Conservation (phyloP, 1,140 invertebrate species). For the Chlorops oryzae region DNA sequence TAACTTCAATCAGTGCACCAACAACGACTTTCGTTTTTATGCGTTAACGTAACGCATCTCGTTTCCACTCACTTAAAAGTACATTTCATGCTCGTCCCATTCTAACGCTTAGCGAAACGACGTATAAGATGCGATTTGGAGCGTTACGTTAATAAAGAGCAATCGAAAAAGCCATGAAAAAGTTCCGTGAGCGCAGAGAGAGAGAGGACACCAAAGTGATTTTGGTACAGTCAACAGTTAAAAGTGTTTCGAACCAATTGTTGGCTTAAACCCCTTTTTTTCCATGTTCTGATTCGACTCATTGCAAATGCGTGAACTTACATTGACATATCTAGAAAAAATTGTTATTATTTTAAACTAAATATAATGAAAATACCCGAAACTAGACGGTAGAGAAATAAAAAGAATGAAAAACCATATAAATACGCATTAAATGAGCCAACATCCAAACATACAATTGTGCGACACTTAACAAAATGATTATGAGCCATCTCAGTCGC, state of each 20-base stretch:
- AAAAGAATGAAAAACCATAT: no score
- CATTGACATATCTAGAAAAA: no score
- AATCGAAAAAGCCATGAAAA: not conserved
- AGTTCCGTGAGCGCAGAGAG: not conserved
- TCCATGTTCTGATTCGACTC: no score
- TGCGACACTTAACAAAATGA: conserved; percentile 39
- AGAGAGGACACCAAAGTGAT: no score
- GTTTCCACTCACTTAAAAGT: conserved; percentile 50
- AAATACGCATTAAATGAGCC: not conserved
- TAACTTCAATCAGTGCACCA: conserved; percentile 47
- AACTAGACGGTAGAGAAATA: no score
- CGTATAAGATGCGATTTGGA: not conserved
- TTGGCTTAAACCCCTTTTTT: no score
- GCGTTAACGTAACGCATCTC: conserved; percentile 47
- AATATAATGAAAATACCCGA: no score
- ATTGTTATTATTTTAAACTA: no score
- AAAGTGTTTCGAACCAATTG: no score
- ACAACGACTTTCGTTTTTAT: conserved; percentile 48
- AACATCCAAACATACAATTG: conserved; percentile 30
- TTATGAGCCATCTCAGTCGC: conserved; percentile 48
- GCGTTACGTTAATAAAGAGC: not conserved
- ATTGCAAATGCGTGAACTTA: no score
- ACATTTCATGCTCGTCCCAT: conserved; percentile 48
- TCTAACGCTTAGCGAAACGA: conserved; percentile 24
- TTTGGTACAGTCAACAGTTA: no score